Conservation (phyloP, 2,797 vertebrate species). For the Paguma larvata region DNA sequence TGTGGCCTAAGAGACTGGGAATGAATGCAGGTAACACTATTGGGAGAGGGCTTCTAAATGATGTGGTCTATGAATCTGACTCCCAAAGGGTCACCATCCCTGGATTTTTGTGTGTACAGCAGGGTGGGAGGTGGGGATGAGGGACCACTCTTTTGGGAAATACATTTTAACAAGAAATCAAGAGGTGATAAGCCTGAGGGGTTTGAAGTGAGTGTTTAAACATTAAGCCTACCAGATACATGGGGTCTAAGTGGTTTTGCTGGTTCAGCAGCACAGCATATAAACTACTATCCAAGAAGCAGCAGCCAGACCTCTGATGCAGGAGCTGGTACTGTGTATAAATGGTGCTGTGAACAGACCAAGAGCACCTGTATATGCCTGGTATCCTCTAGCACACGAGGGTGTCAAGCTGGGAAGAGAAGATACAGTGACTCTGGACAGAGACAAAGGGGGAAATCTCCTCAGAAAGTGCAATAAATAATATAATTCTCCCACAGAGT, state of each 20-base stretch:
- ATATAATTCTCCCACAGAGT: neutral
- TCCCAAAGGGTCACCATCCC: neutral
- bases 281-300: slow-evolving; percentile 3
- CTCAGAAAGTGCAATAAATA: neutral
- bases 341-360: neutral
- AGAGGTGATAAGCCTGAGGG: neutral
- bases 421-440: neutral
- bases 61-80: neutral
- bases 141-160: neutral
- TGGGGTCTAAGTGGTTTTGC: neutral
- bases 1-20: neutral
- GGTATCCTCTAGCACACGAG: neutral
- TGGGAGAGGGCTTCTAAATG: neutral
- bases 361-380: neutral
- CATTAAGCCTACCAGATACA: neutral
- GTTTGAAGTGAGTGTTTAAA: neutral
- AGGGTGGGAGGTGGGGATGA: too few species aligned
- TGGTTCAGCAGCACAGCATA: neutral
- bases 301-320: neutral
- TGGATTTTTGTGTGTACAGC: neutral
- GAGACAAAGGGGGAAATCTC: neutral
- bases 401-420: neutral
- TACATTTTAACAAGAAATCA: slow-evolving; percentile 37
- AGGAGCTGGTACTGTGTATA: neutral
- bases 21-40: neutral